A percentile compares a stretch with the other conserved stretches of the same genome.
Conservation (phyloP, 64 coral and sea anemone species). For the Platygyra sinensis region DNA sequence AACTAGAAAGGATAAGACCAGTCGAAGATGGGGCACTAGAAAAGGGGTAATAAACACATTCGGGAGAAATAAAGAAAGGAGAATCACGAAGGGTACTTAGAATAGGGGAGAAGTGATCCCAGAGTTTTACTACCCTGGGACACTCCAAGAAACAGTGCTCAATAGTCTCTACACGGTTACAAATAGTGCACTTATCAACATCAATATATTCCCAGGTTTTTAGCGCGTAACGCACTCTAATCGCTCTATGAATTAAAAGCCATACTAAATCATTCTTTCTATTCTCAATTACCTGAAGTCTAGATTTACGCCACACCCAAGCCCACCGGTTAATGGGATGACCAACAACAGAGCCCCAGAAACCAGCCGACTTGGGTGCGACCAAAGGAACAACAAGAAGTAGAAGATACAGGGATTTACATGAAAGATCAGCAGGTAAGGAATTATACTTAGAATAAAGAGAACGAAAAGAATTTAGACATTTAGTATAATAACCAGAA, state of each 20-base stretch:
- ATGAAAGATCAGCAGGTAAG: neutral
- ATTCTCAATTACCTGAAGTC: neutral
- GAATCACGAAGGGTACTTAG: neutral
- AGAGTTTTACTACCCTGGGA: neutral
- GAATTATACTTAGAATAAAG: no score
- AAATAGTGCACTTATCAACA: neutral
- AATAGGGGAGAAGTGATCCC: neutral
- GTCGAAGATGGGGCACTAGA: neutral
- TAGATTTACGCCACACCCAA: neutral
- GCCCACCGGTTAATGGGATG: constrained; percentile 11
- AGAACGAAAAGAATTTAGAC: neutral
- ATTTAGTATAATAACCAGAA: neutral
- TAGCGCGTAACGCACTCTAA: neutral
- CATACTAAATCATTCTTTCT: neutral
- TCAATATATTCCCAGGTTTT: neutral
- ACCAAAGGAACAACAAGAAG: neutral
- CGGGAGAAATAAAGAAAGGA: neutral
- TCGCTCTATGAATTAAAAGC: neutral
- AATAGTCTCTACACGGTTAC: neutral
- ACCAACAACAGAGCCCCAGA: neutral
- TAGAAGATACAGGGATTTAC: neutral
- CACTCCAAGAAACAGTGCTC: constrained; percentile 37
- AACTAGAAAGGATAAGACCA: neutral
- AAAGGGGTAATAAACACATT: neutral
- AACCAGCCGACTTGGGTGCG: neutral